Percentiles rank a stretch among this genome's conserved stretches.
phyloP scores from a whole-genome alignment of 2,888 invertebrate species.

The Metellina segmentata region DNA sequence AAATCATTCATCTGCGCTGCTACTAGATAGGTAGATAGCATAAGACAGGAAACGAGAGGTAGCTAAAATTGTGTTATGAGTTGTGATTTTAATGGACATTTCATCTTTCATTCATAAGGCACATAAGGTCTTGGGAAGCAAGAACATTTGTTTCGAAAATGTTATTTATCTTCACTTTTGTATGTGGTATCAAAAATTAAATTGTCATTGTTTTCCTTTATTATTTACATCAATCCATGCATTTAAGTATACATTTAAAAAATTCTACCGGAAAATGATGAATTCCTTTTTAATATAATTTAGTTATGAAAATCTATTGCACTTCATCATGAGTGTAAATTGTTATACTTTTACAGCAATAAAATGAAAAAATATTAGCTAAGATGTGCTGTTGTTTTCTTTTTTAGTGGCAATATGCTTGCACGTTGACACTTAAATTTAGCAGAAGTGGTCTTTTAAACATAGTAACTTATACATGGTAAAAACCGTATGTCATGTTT shows the following conservation, averaged over 20 bases:
- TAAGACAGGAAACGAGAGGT: conserved; percentile 12
- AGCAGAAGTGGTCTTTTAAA: neutral
- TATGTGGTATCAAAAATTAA: neutral
- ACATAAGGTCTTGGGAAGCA: conserved; percentile 9
- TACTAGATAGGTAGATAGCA: conserved; percentile 53
- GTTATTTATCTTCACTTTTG: neutral
- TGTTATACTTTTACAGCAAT: conserved; percentile 74
- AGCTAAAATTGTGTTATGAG: conserved; percentile 39
- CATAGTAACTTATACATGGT: no score
- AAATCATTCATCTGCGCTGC: conserved; percentile 49
- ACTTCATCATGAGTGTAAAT: conserved; percentile 69
- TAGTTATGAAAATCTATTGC: conserved; percentile 24
- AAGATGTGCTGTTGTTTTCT: neutral
- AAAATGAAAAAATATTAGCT: conserved; percentile 66
- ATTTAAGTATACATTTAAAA: neutral
- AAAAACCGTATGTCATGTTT: no score
- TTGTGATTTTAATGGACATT: conserved; percentile 10
- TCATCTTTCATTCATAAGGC: conserved; percentile 24
- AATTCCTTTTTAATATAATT: neutral
- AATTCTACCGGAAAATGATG: neutral
- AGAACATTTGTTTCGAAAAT: neutral
- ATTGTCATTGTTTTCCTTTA: neutral
- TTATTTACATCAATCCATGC: neutral
- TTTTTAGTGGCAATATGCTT: neutral
- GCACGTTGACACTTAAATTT: neutral